Conservation (phyloP, 2,888 invertebrate species). For the Hypomecis punctinalis region DNA sequence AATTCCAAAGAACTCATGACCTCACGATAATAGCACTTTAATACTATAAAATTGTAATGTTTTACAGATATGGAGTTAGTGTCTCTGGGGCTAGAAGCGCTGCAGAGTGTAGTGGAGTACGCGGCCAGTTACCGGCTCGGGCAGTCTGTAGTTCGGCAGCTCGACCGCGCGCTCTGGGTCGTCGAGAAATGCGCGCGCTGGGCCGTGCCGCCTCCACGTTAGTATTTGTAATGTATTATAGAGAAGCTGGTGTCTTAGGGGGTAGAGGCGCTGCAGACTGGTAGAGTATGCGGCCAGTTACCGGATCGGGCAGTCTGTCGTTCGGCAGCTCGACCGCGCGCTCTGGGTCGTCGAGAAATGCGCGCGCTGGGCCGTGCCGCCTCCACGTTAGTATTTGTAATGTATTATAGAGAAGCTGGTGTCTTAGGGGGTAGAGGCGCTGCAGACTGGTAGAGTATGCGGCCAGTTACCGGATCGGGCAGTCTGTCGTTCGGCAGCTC, state of each 20-base stretch:
- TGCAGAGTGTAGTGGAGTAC: slow-evolving; percentile 69
- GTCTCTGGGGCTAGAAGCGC: slow-evolving; percentile 64
- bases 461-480: slow-evolving; percentile 78
- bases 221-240: slow-evolving; percentile 39
- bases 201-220: slow-evolving; percentile 83
- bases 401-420: neutral
- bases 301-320: slow-evolving; percentile 74
- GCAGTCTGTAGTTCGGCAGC: slow-evolving; percentile 71
- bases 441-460: slow-evolving; percentile 33
- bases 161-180: slow-evolving; percentile 80
- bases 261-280: too few relatives aligned
- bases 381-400: slow-evolving; percentile 62
- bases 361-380: slow-evolving; percentile 85
- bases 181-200: slow-evolving; percentile 84
- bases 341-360: slow-evolving; percentile 84
- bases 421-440: too few relatives aligned
- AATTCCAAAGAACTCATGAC: too few relatives aligned
- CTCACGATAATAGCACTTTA: neutral
- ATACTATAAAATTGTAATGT: neutral
- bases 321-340: slow-evolving; percentile 75
- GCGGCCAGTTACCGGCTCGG: slow-evolving; percentile 77
- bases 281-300: slow-evolving; percentile 64
- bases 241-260: neutral
- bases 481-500: slow-evolving; percentile 69
- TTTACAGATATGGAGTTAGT: slow-evolving; percentile 72